phyloP scores from a whole-genome alignment of 1,140 invertebrate species.

The Saccostrea glomerata region DNA sequence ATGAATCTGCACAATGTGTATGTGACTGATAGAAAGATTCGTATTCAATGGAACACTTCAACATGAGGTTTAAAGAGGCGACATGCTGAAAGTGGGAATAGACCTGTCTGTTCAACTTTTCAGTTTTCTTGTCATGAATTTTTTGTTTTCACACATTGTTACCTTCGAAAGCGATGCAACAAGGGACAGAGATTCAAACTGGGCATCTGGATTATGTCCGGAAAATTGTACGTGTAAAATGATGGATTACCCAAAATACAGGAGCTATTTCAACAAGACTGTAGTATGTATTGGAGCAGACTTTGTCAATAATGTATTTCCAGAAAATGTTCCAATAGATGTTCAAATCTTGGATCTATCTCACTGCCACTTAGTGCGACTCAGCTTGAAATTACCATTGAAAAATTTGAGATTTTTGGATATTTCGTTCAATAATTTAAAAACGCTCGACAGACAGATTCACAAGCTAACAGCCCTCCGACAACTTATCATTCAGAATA shows the following conservation, averaged over 20 bases:
- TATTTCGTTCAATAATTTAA: slow-evolving; percentile 59
- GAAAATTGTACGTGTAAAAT: slow-evolving; percentile 55
- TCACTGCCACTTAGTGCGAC: slow-evolving; percentile 64
- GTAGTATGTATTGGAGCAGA: slow-evolving; percentile 66
- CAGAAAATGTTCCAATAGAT: slow-evolving; percentile 61
- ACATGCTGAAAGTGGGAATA: slow-evolving; percentile 14
- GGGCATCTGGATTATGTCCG: slow-evolving; percentile 51
- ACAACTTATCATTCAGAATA: slow-evolving; percentile 67
- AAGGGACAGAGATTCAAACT: slow-evolving; percentile 25
- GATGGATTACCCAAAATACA: slow-evolving; percentile 32
- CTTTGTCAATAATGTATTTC: slow-evolving; percentile 57
- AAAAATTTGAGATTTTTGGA: not conserved
- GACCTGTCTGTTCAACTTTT: slow-evolving; percentile 24
- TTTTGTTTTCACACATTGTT: slow-evolving; percentile 33
- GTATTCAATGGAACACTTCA: slow-evolving; percentile 9
- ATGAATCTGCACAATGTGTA: not conserved
- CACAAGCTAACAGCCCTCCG: slow-evolving; percentile 63
- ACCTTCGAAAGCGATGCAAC: slow-evolving; percentile 1
- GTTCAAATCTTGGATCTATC: slow-evolving; percentile 68
- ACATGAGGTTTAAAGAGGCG: slow-evolving; percentile 1
- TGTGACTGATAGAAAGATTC: not conserved
- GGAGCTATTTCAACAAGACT: slow-evolving; percentile 57
- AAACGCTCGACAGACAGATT: slow-evolving; percentile 63
- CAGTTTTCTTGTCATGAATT: slow-evolving; percentile 33
- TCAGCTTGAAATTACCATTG: slow-evolving; percentile 42